Conservation (phyloP, 2,888 invertebrate genomes). For the Strigamia crassipes region DNA sequence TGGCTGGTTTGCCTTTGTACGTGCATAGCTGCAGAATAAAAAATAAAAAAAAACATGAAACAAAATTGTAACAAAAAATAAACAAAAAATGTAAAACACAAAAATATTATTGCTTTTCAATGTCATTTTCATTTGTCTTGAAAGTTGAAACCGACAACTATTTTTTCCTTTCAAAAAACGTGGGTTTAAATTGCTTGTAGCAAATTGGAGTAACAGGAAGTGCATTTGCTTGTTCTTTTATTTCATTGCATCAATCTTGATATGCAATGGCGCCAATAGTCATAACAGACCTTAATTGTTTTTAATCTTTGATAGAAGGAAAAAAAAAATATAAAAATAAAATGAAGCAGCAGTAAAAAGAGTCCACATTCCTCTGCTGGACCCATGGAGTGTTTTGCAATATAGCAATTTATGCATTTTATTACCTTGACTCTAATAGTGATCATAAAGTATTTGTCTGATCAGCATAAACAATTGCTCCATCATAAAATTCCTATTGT, state of each 20-base stretch:
- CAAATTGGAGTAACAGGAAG: too few relatives aligned
- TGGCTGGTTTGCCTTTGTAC: constrained; percentile 56
- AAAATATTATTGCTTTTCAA: not conserved
- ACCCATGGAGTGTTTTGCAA: not conserved
- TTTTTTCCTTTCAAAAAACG: too few relatives aligned
- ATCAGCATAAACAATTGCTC: not conserved
- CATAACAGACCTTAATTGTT: too few relatives aligned
- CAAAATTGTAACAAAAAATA: constrained; percentile 43
- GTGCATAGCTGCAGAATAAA: constrained; percentile 53
- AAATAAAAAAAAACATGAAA: not conserved
- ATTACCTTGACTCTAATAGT: constrained; percentile 10
- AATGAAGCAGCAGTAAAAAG: too few relatives aligned
- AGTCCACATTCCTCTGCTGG: not conserved
- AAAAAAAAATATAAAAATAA: not conserved
- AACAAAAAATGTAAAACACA: not conserved
- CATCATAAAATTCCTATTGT: constrained; percentile 6
- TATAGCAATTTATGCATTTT: not conserved
- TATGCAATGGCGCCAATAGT: too few relatives aligned
- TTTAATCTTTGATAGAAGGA: too few relatives aligned
- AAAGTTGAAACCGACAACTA: not conserved
- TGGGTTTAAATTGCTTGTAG: too few relatives aligned
- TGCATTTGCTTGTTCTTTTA: too few relatives aligned
- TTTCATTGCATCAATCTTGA: too few relatives aligned
- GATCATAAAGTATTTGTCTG: not conserved
- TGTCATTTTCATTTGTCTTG: too few relatives aligned